Base-by-base conservation (phyloP, 2,888 invertebrate genomes). In the Drosophila mulleri region DNA sequence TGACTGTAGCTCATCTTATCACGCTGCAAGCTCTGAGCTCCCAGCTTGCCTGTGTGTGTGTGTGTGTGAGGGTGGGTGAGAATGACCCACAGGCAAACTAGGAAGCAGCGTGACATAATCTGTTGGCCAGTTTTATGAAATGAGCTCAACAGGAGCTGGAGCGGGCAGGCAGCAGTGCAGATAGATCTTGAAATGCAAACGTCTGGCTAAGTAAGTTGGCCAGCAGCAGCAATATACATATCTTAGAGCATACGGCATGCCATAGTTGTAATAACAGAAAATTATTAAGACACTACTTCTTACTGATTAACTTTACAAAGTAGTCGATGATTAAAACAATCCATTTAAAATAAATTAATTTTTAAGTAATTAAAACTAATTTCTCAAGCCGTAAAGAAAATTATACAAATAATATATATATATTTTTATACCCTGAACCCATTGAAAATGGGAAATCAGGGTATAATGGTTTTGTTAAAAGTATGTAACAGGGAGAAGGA, bases 91-190 rank as follows among this genome's bases (percentile, higher is more conserved):
- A 42, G 37, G 32, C 48, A 9, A 48, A 16, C 52, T 39, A 20
- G 64, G 41, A 56, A 23, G 58, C 42, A 14, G 60, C 67, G 58
- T 83, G 71, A 83, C 78, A 83, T 83, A 83, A 87, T 81, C 71
- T 59, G 29, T 58, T 48, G 54, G 39, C 45, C 61, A 63, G 54
- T 11, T 29, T 42, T 44, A 32, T 37, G 41, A 62, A 62, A 72
- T 76, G 35, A 50, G 32, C 39, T 18, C 20, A 20, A 44, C 54
- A 67, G 56, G 18, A 72, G 83, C 72, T 80, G 58, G 65, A 53
- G 76, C 35, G 7, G 42, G 44, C 9, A n/a, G n/a, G 6, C 0
- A 20, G 23, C 9, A 32, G 23, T 16, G 35, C 16, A 14, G 32
- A 35, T 18, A 26, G 59, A 14, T 41, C 23, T 50, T 20, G 1